Base-by-base conservation (phyloP, 2,888 invertebrate species). In the Leptopterna dolabrata region DNA sequence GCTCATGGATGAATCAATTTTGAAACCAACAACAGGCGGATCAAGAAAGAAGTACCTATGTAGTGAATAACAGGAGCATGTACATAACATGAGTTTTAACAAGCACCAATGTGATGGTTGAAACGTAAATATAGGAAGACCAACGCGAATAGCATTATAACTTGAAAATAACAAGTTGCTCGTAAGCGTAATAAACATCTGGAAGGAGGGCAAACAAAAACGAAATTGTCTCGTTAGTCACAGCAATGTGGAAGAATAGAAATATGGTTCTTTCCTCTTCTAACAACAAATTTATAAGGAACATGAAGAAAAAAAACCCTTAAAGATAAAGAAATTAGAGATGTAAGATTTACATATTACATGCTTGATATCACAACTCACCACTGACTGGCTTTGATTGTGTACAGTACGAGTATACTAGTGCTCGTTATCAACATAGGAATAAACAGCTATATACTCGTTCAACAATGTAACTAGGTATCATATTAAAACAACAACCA, bases 1-100 rank as follows among this genome's bases (percentile, higher is more conserved):
- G 63, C 83, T 70, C 70, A 70, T 83, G 63, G 81, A 81, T 36
- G 41, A 73, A 36, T 73, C 41, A 36, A 63, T 4, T 63, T 9
- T 63, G 11, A 63, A 63, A 63, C 24, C 24, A 63, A 24, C 24
- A 63, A 24, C 24, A 24, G 63, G 63, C 19, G 36, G 36, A 7
- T 36, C 36, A 36, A 63, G 63, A 19, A 63, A 2, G 24, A 55
- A 55, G 24, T 63, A 63, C 9, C 24, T 24, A 36, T 7, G 24
- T 63, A 63, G 24, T 63, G 13, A 36, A 36, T 16, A 47, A 47
- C 47, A 47, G 47, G 13, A 13, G 36, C 7, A 36, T 2, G 36
- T 36, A 36, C 36, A 7, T 36, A 47, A 47, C 16, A 14, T 16
- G 16, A 47, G 24, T 11, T 19, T 63, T 27, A 63, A 63, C 63